Percentiles rank a stretch among this genome's conserved stretches.
Conservation (phyloP, 30 jellyfish, hydroid and myxozoan genomes). For the Clytia hemisphaerica region DNA sequence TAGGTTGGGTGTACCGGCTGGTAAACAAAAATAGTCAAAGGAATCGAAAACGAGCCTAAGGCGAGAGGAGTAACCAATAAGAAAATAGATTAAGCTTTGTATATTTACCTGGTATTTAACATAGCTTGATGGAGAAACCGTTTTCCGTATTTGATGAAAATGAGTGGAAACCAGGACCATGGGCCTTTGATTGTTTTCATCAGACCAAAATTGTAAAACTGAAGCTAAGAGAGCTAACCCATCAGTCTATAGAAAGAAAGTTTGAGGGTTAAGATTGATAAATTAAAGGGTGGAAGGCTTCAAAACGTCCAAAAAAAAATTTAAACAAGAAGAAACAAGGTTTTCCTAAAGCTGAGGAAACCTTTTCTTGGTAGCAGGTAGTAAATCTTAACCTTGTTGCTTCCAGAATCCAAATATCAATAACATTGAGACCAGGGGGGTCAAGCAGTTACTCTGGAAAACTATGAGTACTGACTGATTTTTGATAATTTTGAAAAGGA, state of each 20-base stretch:
- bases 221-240: slow-evolving; percentile 85
- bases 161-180: slow-evolving; percentile 85
- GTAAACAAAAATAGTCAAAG: neutral
- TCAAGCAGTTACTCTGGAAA: no score
- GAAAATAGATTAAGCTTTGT: no score
- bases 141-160: slow-evolving; percentile 62
- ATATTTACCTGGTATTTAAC: slow-evolving; percentile 56
- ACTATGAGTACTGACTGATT: no score
- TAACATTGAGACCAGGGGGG: neutral
- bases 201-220: slow-evolving; percentile 57
- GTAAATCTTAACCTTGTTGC: no score
- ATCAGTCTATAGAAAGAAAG: slow-evolving; percentile 54
- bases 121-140: slow-evolving; percentile 52
- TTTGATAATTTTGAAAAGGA: no score
- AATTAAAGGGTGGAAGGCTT: no score
- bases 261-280: no score
- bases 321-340: neutral
- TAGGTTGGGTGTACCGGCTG: neutral
- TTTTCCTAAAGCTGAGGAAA: neutral
- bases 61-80: neutral
- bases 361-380: neutral
- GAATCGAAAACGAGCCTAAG: neutral
- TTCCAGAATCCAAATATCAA: neutral
- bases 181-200: slow-evolving; percentile 55
- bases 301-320: no score